Conservation (phyloP, 2,797 vertebrate species). For the Lindbergichthys nudifrons region DNA sequence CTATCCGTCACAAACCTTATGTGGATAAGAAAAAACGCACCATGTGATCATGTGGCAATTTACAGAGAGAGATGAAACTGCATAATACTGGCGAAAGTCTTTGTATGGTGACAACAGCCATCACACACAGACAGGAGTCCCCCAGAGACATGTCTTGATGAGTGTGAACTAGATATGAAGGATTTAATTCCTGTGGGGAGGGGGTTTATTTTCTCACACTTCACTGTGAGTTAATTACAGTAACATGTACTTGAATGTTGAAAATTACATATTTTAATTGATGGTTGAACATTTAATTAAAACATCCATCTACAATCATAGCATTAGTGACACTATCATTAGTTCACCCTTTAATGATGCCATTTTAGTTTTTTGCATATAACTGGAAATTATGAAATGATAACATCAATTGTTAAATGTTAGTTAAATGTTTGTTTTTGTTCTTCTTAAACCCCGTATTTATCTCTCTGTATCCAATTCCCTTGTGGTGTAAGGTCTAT, state of each 20-base stretch:
- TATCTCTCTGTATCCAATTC: constrained; percentile 63
- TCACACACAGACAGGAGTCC: constrained; percentile 40
- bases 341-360: constrained; percentile 1
- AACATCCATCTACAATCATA: constrained; percentile 11
- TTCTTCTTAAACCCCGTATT: constrained; percentile 37
- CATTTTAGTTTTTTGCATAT: constrained; percentile 22
- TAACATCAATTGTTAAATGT: constrained; percentile 52
- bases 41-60: constrained; percentile 12
- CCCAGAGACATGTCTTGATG: constrained; percentile 35
- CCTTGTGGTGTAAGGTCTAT: constrained; percentile 43
- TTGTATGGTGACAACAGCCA: constrained; percentile 37
- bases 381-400: constrained; percentile 34
- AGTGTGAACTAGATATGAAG: constrained; percentile 49
- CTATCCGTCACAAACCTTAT: constrained; percentile 21
- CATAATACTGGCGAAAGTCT: constrained; percentile 30
- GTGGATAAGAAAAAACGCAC: constrained; percentile 28
- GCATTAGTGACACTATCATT: constrained; percentile 14
- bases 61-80: constrained; percentile 42
- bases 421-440: constrained; percentile 56
- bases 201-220: constrained; percentile 27
- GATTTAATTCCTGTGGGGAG: neutral
- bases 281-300: constrained; percentile 15
- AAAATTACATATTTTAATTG: constrained; percentile 7
- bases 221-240: constrained; percentile 28
- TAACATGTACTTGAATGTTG: constrained; percentile 10